Evolutionary conservation across 2,888 invertebrate species (phyloP).

Genomic region (Papilio elwesi): DNA sequence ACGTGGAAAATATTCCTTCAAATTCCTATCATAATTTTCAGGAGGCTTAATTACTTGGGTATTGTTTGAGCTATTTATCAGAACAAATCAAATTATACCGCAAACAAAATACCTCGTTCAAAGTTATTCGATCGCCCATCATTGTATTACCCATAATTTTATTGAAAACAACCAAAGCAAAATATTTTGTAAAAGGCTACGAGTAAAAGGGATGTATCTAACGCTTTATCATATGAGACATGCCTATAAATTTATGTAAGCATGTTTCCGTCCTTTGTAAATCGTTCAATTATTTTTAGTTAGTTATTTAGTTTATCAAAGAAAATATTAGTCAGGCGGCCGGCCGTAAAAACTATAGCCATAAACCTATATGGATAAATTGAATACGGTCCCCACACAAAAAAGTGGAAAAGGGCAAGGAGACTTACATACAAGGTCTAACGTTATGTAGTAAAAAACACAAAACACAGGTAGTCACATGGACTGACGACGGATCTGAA

Average conservation of each 20-base stretch:
- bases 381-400: too few relatives aligned
- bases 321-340: too few relatives aligned
- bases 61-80: slow-evolving; percentile 23
- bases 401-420: too few relatives aligned
- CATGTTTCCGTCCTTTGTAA: neutral
- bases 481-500: too few relatives aligned
- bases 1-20: slow-evolving; percentile 21
- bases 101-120: slow-evolving; percentile 38
- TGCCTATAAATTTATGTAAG: slow-evolving; percentile 23
- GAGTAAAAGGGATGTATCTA: slow-evolving; percentile 15
- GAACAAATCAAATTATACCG: slow-evolving; percentile 36
- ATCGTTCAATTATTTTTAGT: too few relatives aligned
- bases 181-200: slow-evolving; percentile 29
- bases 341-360: too few relatives aligned
- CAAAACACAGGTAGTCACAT: too few relatives aligned
- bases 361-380: too few relatives aligned
- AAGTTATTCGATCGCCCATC: slow-evolving; percentile 38
- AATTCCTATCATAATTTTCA: slow-evolving; percentile 21
- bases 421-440: too few relatives aligned
- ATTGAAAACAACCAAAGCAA: slow-evolving; percentile 29
- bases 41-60: slow-evolving; percentile 26
- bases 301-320: too few relatives aligned
- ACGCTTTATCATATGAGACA: slow-evolving; percentile 24
- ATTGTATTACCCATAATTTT: slow-evolving; percentile 35
- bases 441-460: too few relatives aligned